Percentiles rank a stretch among this genome's conserved stretches.
These are phyloP conservation scores for Enhydra lutris DNA, from an alignment of 2,113 vertebrate species.

Conservation along the genomic window DNA sequence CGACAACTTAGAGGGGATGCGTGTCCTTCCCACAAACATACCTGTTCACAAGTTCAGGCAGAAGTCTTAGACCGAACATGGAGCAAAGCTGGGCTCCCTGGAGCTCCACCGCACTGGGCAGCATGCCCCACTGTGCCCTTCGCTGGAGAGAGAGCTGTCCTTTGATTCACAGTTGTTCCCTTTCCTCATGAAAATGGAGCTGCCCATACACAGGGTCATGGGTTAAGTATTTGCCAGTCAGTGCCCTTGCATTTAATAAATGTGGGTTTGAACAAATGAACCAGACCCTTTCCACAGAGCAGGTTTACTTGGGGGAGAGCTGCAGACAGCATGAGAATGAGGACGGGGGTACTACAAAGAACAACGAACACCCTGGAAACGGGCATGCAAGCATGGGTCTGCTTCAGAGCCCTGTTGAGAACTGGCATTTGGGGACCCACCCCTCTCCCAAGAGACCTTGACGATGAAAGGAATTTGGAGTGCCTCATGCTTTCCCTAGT, in stretches of 20 bases:
- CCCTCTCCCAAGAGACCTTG: not conserved
- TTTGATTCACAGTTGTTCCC: not conserved
- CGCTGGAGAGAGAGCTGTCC: not conserved
- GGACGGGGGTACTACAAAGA: accelerated
- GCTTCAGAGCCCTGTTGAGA: not conserved
- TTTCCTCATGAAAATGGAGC: not conserved
- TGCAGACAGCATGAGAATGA: not conserved
- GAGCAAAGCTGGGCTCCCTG: not conserved
- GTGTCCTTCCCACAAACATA: not conserved
- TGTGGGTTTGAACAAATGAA: not conserved
- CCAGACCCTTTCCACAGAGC: not conserved
- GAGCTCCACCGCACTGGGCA: not conserved
- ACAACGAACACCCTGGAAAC: too few relatives aligned
- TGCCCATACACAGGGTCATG: not conserved
- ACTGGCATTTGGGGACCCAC: too few relatives aligned
- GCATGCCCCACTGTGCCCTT: not conserved
- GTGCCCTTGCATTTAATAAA: not conserved
- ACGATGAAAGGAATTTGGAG: not conserved
- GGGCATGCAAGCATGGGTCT: accelerated
- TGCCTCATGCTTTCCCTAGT: not conserved
- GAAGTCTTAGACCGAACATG: too few relatives aligned
- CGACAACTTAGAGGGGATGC: not conserved
- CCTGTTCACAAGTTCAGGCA: not conserved
- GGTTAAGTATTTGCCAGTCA: not conserved
- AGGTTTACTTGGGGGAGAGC: not conserved